These are phyloP conservation scores for Zingel zingel DNA, from an alignment of 2,113 vertebrate species.

Conservation along the genomic window DNA sequence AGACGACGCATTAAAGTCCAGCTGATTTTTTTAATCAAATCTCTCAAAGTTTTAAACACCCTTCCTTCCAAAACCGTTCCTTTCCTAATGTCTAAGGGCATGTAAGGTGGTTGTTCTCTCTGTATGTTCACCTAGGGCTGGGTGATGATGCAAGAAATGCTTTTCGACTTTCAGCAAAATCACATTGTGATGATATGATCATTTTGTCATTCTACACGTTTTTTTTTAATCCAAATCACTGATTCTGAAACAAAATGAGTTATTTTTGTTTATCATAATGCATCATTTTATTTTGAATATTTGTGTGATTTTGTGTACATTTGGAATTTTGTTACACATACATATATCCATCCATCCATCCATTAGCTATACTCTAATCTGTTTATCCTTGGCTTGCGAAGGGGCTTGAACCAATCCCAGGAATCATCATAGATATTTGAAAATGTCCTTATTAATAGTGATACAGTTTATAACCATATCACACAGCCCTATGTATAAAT, in stretches of 20 bases:
- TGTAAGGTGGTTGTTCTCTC: background rate
- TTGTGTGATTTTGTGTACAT: background rate
- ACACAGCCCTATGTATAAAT: background rate
- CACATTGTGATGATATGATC: background rate
- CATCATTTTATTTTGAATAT: background rate
- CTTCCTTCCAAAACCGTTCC: background rate
- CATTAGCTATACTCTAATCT: background rate
- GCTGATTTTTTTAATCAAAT: conserved; percentile 19
- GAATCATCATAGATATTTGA: too few species aligned
- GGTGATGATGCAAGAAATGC: background rate
- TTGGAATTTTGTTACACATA: background rate
- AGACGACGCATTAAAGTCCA: background rate
- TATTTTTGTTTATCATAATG: background rate
- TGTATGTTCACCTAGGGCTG: background rate
- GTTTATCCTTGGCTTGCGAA: background rate
- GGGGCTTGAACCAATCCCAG: background rate
- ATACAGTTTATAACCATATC: too few species aligned
- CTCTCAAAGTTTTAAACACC: background rate
- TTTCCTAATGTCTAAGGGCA: background rate
- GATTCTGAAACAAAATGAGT: too few species aligned
- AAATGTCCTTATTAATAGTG: too few species aligned
- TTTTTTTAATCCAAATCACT: too few species aligned
- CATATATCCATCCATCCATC: background rate
- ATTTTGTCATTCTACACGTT: too few species aligned
- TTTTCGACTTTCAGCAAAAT: background rate